Evolutionary conservation across 2,113 vertebrate species (phyloP).

Genomic region (Brevimyrus niger): DNA sequence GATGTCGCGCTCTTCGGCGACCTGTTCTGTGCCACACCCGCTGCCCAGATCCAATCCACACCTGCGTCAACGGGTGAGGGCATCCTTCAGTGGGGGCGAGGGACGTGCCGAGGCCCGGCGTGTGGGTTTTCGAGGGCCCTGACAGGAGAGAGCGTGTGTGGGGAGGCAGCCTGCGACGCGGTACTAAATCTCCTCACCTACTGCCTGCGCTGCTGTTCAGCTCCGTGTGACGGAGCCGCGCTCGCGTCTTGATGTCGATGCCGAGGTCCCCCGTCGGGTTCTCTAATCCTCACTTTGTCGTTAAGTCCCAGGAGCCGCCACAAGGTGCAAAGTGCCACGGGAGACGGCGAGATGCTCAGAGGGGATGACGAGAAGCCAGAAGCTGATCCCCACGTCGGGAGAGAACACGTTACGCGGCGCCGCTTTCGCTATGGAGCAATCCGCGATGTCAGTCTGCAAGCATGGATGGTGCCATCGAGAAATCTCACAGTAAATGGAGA

Average conservation of each 20-base stretch:
- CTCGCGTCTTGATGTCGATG: neutral
- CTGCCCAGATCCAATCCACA: neutral
- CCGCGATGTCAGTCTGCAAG: neutral
- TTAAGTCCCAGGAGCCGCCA: neutral
- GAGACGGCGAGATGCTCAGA: neutral
- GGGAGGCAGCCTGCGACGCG: neutral
- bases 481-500: neutral
- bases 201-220: neutral
- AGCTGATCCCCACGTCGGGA: neutral
- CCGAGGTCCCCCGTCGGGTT: neutral
- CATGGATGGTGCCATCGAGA: neutral
- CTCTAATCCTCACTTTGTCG: neutral
- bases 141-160: neutral
- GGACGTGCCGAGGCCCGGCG: neutral
- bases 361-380: neutral
- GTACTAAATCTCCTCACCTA: neutral
- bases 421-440: neutral
- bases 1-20: neutral
- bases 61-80: neutral
- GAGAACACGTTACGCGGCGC: neutral
- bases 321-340: neutral
- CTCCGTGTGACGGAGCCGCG: neutral
- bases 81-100: neutral
- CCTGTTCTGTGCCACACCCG: neutral
- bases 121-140: neutral